Conservation (phyloP, 2,113 vertebrate genomes). For the Ceyx cyanopectus region DNA sequence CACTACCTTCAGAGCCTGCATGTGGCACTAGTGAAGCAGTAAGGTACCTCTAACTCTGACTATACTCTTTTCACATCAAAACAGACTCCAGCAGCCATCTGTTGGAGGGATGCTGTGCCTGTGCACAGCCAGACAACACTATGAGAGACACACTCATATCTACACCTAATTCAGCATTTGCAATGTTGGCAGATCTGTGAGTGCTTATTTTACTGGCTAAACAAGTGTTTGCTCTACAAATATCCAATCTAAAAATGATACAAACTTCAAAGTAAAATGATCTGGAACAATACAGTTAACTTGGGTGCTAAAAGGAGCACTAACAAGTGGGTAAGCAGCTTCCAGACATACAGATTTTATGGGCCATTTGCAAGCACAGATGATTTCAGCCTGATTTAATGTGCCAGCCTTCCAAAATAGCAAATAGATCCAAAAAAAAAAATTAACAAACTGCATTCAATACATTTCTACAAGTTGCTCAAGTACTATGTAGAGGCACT, state of each 20-base stretch:
- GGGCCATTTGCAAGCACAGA: conserved; percentile 13
- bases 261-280: conserved; percentile 40
- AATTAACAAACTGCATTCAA: neutral
- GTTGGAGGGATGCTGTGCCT: conserved; percentile 26
- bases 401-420: conserved; percentile 40
- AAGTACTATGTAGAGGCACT: neutral
- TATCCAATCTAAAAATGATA: conserved; percentile 34
- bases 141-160: neutral
- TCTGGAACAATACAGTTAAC: conserved; percentile 19
- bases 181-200: conserved; percentile 20
- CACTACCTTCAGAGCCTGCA: neutral
- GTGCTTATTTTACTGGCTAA: neutral
- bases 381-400: conserved; percentile 37
- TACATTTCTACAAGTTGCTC: neutral
- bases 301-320: conserved; percentile 20
- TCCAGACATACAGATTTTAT: conserved; percentile 39
- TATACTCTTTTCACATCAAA: neutral
- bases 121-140: neutral
- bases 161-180: conserved; percentile 45
- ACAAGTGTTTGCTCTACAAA: neutral
- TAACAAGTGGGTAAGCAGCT: conserved; percentile 38
- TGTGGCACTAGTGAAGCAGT: neutral
- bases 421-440: neutral
- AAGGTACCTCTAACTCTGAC: conserved; percentile 21
- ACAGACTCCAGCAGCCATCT: conserved; percentile 23